Percentiles rank a stretch among this genome's conserved stretches.
phyloP scores from a whole-genome alignment of 1,140 invertebrate genomes.

The Cepaea nemoralis region DNA sequence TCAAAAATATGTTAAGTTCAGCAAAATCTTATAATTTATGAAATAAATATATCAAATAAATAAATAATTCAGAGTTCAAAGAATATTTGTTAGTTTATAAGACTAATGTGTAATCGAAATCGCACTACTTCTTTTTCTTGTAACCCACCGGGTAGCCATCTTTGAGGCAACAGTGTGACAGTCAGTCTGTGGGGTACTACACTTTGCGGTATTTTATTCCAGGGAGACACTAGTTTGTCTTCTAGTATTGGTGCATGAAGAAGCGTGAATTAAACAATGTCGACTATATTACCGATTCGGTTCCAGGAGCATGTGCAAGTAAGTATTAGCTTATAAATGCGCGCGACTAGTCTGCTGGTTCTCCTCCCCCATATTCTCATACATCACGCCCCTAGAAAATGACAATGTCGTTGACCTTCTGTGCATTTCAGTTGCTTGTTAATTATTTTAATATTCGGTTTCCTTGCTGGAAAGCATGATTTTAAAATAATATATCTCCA shows the following conservation, averaged over 20 bases:
- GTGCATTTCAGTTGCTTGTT: not conserved
- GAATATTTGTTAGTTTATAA: not conserved
- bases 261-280: conserved; percentile 55
- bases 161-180: conserved; percentile 58
- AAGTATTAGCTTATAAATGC: conserved; percentile 65
- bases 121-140: conserved; percentile 33
- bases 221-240: conserved; percentile 38
- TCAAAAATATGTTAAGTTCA: not conserved
- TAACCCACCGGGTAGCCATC: conserved; percentile 66
- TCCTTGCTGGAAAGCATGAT: too few relatives aligned
- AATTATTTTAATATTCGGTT: not conserved
- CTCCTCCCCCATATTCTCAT: not conserved
- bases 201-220: conserved; percentile 20
- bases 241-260: conserved; percentile 30
- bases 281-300: conserved; percentile 84
- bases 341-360: not conserved
- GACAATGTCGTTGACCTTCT: not conserved
- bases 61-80: not conserved
- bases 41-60: not conserved
- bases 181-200: conserved; percentile 50
- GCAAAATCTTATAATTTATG: too few relatives aligned
- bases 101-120: conserved; percentile 5
- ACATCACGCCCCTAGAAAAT: not conserved
- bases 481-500: too few relatives aligned
- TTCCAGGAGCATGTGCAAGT: conserved; percentile 98